phyloP scores from a whole-genome alignment of 2,797 vertebrate genomes.

The Lithobates sylvaticus region DNA sequence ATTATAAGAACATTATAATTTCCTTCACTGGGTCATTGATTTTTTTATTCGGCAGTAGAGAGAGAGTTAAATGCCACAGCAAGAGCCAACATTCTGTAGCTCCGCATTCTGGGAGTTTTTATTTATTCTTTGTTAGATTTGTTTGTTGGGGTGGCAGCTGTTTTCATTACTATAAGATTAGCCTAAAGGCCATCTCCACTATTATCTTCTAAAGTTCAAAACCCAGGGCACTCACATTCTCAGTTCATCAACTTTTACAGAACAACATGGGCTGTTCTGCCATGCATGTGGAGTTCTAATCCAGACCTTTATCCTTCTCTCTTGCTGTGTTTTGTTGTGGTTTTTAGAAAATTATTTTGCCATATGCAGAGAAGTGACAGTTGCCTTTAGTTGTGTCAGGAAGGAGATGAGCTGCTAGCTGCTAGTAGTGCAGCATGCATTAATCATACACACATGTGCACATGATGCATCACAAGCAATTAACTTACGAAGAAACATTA shows the following conservation, averaged over 20 bases:
- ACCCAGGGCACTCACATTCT: constrained; percentile 59
- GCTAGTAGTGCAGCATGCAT: constrained; percentile 6
- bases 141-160: constrained; percentile 60
- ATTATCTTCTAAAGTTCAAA: constrained; percentile 62
- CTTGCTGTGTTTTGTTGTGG: constrained; percentile 19
- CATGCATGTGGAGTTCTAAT: constrained; percentile 57
- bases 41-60: constrained; percentile 15
- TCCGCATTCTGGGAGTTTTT: constrained; percentile 39
- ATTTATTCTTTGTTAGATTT: constrained; percentile 55
- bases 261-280: constrained; percentile 57
- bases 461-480: constrained; percentile 13
- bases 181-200: constrained; percentile 62
- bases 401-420: constrained; percentile 23
- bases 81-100: constrained; percentile 34
- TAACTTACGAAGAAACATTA: constrained; percentile 32
- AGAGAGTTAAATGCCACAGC: constrained; percentile 44
- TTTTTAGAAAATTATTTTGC: constrained; percentile 33
- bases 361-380: constrained; percentile 51
- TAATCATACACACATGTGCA: constrained; percentile 27
- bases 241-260: constrained; percentile 60
- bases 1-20: not conserved
- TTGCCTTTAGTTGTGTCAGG: constrained; percentile 39
- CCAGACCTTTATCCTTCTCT: constrained; percentile 39
- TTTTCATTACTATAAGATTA: constrained; percentile 63
- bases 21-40: constrained; percentile 4